Base-by-base conservation (phyloP, 2,888 invertebrate genomes). In the Troglohyphantes excavatus region DNA sequence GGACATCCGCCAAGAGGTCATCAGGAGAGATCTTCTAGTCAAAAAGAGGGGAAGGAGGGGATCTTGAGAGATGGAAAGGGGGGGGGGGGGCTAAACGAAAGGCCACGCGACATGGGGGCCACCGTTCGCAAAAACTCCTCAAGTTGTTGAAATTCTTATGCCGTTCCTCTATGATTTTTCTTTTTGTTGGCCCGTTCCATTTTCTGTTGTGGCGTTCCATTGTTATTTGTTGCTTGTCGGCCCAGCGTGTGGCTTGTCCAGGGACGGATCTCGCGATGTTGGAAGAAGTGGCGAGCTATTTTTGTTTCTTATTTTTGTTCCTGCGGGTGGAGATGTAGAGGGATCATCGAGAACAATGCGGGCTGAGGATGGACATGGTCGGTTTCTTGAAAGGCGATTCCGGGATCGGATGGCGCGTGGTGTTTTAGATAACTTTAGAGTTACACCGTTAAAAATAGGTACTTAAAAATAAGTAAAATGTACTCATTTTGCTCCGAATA, bases 131-230 rank as follows among this genome's bases (percentile, higher is more conserved):
- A 65, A 53, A 65, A 65, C 65, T 75, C 73, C 65, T 65, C 67
- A 68, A 88, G 73, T 88, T 88, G 81, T 67, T 81, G 87, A 88
- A 88, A 86, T 70, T 86, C 83, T 63, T 79, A 65, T n/a, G 59
- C 70, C 21, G 26, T 67, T 46, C 43, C 43, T 68, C 13, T 81
- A 13, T 53, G 39, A 61, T 82, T 59, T 65, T 21, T 53, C 53
- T 27, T 19, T 33, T 29, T 29, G 19, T 39, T 65, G 23, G 9
- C n/a, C 23, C 17, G 63, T 43, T 53, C 53, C 13, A 53, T 53
- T 53, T 53, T 86, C 79, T 79, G 78, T 86, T 86, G 70, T 68
- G 79, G 65, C 72, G 78, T 70, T 23, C 26, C 79, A 67, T 78
- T 78, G 78, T 85, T 76, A 76, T 85, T 33, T 23, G 68, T 33